Conservation (phyloP, 1,140 invertebrate species). For the Drosophila nikananu region DNA sequence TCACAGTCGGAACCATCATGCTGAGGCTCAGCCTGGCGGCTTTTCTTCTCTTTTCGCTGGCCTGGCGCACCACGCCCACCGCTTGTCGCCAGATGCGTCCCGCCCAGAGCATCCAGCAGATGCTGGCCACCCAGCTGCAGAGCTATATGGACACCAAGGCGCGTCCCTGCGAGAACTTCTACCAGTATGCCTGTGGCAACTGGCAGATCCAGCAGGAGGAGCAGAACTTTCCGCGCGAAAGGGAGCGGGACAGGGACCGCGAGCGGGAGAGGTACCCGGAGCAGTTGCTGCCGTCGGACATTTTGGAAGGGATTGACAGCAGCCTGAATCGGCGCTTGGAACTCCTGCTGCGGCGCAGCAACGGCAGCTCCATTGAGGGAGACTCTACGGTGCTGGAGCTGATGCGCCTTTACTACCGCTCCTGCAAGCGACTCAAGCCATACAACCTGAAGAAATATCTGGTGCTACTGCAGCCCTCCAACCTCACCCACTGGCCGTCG, state of each 20-base stretch:
- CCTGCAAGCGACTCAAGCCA: slow-evolving; percentile 78
- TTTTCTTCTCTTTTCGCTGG: slow-evolving; percentile 69
- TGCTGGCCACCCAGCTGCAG: slow-evolving; percentile 71
- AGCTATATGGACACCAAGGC: slow-evolving; percentile 76
- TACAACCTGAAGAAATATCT: slow-evolving; percentile 83
- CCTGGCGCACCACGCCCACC: slow-evolving; percentile 79
- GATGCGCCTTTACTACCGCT: slow-evolving; percentile 70
- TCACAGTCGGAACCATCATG: slow-evolving; percentile 56
- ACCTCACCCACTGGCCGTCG: slow-evolving; percentile 63
- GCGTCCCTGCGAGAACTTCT: slow-evolving; percentile 80
- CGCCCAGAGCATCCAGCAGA: slow-evolving; percentile 60
- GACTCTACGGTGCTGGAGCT: slow-evolving; percentile 39
- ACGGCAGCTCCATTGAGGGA: slow-evolving; percentile 40
- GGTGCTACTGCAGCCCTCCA: slow-evolving; percentile 58
- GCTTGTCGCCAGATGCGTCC: slow-evolving; percentile 70
- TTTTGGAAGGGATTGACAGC: slow-evolving; percentile 63
- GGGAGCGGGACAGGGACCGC: slow-evolving; percentile 33
- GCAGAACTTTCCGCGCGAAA: slow-evolving; percentile 41
- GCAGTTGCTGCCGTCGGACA: slow-evolving; percentile 67
- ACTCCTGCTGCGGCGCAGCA: slow-evolving; percentile 48
- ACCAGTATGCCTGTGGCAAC: slow-evolving; percentile 81
- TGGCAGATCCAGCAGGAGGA: slow-evolving; percentile 74
- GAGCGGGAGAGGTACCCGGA: slow-evolving; percentile 17
- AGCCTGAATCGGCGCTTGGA: slow-evolving; percentile 68
- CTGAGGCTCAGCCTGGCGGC: slow-evolving; percentile 73